phyloP scores from a whole-genome alignment of 2,113 vertebrate species.

The Nycticryphes semicollaris region DNA sequence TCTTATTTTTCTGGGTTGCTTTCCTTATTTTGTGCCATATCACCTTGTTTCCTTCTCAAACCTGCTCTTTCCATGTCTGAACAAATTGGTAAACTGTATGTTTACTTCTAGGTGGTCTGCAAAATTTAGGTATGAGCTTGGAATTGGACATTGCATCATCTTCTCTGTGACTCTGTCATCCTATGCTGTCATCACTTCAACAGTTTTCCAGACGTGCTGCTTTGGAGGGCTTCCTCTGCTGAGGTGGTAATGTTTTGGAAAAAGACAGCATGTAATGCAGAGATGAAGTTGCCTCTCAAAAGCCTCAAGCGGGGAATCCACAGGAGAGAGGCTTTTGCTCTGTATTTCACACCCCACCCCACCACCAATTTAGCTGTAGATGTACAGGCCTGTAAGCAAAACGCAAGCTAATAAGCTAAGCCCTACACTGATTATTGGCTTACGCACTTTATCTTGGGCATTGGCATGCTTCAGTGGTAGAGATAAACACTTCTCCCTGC shows the following conservation, averaged over 20 bases:
- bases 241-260: neutral
- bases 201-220: neutral
- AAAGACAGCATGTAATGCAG: neutral
- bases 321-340: neutral
- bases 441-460: neutral
- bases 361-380: neutral
- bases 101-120: neutral
- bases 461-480: neutral
- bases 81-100: no score
- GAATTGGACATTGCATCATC: neutral
- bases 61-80: neutral
- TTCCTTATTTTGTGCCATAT: neutral
- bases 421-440: neutral
- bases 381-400: neutral
- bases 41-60: neutral
- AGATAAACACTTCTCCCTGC: neutral
- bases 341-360: neutral
- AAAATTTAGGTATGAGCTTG: neutral
- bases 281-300: neutral
- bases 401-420: neutral
- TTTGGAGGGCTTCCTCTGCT: neutral
- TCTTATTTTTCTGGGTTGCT: neutral
- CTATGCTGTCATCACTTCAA: neutral
- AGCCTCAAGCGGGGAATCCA: neutral
- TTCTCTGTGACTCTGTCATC: neutral